A percentile compares a stretch with the other conserved stretches of the same genome.
Evolutionary conservation across 2,797 vertebrate species (phyloP).

Genomic region (Helarctos malayanus): DNA sequence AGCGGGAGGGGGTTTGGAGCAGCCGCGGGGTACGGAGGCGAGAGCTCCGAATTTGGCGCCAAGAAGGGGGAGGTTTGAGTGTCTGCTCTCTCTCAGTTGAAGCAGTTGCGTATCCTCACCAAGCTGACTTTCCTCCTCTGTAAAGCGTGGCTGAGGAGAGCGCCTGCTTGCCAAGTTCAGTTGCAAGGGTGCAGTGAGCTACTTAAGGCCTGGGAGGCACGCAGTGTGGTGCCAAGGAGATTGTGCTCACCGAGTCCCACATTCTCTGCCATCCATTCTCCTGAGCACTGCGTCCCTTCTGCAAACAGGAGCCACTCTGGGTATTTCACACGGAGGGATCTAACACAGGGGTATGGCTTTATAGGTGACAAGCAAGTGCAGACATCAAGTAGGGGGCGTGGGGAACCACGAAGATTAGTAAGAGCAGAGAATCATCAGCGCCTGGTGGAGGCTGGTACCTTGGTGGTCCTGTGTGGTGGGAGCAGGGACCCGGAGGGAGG

Average conservation of each 20-base stretch:
- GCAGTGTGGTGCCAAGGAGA: rapidly evolving
- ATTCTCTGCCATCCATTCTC: no score
- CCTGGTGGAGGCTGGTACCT: neutral
- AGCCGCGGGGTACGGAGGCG: rapidly evolving
- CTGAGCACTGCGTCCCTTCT: neutral
- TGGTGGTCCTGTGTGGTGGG: neutral
- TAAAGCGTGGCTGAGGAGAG: rapidly evolving
- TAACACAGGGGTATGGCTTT: neutral
- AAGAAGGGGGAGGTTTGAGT: rapidly evolving
- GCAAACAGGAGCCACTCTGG: neutral
- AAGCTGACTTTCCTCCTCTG: neutral
- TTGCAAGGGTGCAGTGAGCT: rapidly evolving
- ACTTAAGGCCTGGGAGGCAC: rapidly evolving
- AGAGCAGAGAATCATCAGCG: no score
- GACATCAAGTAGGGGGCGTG: neutral
- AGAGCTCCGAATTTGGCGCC: rapidly evolving
- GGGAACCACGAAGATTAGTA: neutral
- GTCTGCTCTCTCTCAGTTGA: neutral
- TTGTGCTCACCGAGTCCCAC: rapidly evolving
- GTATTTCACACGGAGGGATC: neutral
- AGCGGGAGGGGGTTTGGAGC: rapidly evolving
- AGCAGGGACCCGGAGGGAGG: neutral
- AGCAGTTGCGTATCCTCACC: rapidly evolving
- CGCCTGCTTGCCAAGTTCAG: rapidly evolving
- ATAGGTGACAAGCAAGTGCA: neutral